Evolutionary conservation across 2,113 vertebrate species (phyloP).

Genomic region (Saguinus imperator): DNA sequence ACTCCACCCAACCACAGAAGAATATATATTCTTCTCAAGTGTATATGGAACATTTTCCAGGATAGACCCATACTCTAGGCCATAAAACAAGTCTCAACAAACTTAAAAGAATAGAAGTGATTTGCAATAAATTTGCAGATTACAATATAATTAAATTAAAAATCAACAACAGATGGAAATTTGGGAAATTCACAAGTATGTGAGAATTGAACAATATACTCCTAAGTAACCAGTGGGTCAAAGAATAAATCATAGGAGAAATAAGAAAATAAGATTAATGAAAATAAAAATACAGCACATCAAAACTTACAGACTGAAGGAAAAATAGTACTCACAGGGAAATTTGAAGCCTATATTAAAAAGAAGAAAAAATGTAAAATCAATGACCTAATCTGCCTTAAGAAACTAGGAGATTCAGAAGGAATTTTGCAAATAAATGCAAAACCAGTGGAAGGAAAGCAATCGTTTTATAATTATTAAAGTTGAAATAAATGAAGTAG

Average conservation of each 20-base stretch:
- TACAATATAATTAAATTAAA: conserved; percentile 11
- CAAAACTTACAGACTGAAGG: neutral
- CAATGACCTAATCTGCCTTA: neutral
- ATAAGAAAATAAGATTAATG: neutral
- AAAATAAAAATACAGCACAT: neutral
- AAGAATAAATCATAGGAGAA: neutral
- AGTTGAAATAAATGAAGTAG: conserved; percentile 6
- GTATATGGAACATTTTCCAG: neutral
- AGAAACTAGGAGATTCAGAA: neutral
- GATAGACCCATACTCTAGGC: neutral
- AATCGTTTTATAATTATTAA: neutral
- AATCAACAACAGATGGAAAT: conserved; percentile 9
- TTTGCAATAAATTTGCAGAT: neutral
- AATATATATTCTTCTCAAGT: neutral
- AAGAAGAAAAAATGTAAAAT: neutral
- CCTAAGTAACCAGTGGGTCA: neutral
- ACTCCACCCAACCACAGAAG: neutral
- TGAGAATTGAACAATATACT: neutral
- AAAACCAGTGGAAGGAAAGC: neutral
- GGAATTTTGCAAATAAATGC: neutral
- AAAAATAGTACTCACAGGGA: neutral
- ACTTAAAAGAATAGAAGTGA: conserved; percentile 1
- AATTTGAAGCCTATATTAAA: neutral
- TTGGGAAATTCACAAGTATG: conserved; percentile 12
- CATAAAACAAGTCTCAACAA: conserved; percentile 5